Percentiles rank a stretch among this genome's conserved stretches.
Evolutionary conservation across 2,113 vertebrate species (phyloP).

Genomic region (Strigops habroptila): DNA sequence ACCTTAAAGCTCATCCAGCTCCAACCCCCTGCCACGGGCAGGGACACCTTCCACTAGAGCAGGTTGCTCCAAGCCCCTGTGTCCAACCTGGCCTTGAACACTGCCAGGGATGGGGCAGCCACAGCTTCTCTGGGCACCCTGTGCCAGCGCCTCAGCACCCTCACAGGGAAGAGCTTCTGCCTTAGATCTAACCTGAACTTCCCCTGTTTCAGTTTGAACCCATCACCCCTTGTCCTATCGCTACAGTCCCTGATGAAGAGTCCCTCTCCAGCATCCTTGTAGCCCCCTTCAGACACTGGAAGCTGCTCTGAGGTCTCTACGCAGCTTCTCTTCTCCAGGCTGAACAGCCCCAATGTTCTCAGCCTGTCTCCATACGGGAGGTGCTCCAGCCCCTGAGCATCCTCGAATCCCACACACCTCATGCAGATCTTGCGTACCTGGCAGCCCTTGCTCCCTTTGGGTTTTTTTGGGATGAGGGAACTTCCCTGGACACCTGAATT

Average conservation of each 20-base stretch:
- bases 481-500: background rate
- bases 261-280: too few species aligned
- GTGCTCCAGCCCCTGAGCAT: background rate
- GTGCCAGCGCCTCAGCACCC: too few species aligned
- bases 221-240: too few species aligned
- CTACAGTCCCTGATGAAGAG: too few species aligned
- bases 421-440: accelerated
- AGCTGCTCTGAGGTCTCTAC: background rate
- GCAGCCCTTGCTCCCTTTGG: accelerated
- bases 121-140: background rate
- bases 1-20: background rate
- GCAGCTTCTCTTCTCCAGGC: background rate
- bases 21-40: background rate
- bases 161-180: too few species aligned
- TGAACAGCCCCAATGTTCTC: background rate
- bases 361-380: background rate
- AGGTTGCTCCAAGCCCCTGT: background rate
- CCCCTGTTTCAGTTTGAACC: too few species aligned
- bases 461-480: accelerated
- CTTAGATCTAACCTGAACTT: too few species aligned
- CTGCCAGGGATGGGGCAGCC: background rate
- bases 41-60: too few species aligned
- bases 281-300: too few species aligned
- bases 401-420: accelerated
- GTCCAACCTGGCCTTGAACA: background rate